A percentile compares a stretch with the other conserved stretches of the same genome.
Conservation (phyloP, 2,797 vertebrate species). For the Artibeus jamaicensis region DNA sequence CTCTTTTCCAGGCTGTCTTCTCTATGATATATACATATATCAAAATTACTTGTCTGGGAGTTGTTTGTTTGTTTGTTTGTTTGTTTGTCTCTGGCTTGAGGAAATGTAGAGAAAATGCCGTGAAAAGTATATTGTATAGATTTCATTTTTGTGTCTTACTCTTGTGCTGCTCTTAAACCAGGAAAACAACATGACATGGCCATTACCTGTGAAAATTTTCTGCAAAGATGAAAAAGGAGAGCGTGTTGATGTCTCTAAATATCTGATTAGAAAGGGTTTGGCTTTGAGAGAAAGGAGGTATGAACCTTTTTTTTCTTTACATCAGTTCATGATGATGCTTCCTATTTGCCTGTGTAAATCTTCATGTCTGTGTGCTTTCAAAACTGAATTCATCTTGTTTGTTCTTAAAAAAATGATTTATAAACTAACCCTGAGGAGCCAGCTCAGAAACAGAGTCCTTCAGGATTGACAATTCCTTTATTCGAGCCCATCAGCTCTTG, state of each 20-base stretch:
- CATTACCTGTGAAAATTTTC: slow-evolving; percentile 88
- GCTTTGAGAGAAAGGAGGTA: slow-evolving; percentile 89
- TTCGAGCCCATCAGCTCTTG: neutral
- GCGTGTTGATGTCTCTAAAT: slow-evolving; percentile 88
- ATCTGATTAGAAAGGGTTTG: slow-evolving; percentile 90
- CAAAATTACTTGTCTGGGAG: neutral
- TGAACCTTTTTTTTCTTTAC: neutral
- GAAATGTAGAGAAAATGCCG: neutral
- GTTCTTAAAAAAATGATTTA: slow-evolving; percentile 33
- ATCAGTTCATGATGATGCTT: slow-evolving; percentile 22
- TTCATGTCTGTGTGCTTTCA: slow-evolving; percentile 12
- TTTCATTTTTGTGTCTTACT: slow-evolving; percentile 48
- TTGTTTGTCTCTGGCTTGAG: slow-evolving; percentile 5
- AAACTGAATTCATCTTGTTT: slow-evolving; percentile 6
- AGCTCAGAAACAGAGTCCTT: slow-evolving; percentile 2
- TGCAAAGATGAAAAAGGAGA: slow-evolving; percentile 85
- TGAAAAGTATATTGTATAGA: neutral
- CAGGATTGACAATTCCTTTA: neutral
- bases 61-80: no score
- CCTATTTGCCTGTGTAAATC: neutral
- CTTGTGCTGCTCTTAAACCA: slow-evolving; percentile 71
- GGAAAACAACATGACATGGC: slow-evolving; percentile 82
- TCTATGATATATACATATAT: neutral
- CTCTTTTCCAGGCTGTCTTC: neutral
- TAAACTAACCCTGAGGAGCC: neutral